Base-by-base conservation (phyloP, 2,888 invertebrate species). In the Caenorhabditis sinica region DNA sequence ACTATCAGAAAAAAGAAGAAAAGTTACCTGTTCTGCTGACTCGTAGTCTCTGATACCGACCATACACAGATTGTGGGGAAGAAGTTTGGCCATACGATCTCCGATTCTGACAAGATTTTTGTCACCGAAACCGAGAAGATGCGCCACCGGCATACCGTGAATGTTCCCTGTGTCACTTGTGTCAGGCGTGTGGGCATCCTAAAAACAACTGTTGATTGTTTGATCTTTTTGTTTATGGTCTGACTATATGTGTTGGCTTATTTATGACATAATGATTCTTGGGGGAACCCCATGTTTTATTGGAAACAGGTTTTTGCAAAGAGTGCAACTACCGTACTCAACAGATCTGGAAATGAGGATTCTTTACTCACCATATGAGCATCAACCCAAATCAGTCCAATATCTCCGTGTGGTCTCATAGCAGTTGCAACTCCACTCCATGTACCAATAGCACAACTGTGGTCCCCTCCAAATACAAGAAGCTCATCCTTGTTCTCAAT, bases 81-180 rank as follows among this genome's bases (percentile, higher is more conserved):
- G 77, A 66, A 91, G 83, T 77, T 91, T 91, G 33, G 90, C 89
- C 11, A 86, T 69, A 23, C 80, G 74, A 66, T 90, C 91, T 60
- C 83, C 87, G 60, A 89, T 75, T 33, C 25, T 69, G 15, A 60
- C 65, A 23, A 91, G 85, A 20, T 83, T 83, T 49, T 83, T 85
- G 80, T 91, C 88, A 20, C 91, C 91, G 49, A 81, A 80, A 11
- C 91, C 91, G 23, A 90, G 88, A 23, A 91, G 85, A 87, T 90
- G 91, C 13, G 91, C 89, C 9, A 91, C 89, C 2, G 91, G 91
- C 90, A 90, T 90, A 36, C 91, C 91, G 65, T 91, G 91, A 40
- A 90, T 85, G 77, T 91, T 90, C 20, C 91, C 91, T 6, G 89
- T 88, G 51, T 86, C 85, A 53, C 86, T 88, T 33, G 87, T 87